These are phyloP conservation scores for Epizoanthus stellaris DNA, from an alignment of 92 coral and sea anemone species.

Conservation along the genomic window DNA sequence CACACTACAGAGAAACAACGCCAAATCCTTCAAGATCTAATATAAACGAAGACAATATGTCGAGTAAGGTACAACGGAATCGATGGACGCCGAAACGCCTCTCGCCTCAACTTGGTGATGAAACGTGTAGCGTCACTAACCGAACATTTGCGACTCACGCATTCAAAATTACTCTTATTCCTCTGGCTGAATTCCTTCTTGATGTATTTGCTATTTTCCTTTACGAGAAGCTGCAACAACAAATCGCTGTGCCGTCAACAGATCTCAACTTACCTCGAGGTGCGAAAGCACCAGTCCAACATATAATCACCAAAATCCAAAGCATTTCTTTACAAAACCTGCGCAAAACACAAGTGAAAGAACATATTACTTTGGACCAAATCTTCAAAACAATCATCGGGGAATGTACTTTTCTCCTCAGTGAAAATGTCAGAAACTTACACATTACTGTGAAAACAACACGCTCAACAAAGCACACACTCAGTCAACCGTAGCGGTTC, in stretches of 20 bases:
- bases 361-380: neutral
- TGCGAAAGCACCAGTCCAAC: conserved; percentile 55
- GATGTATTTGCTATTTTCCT: no score
- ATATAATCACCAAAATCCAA: conserved; percentile 66
- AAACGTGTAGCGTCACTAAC: neutral
- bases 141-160: neutral
- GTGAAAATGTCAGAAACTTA: conserved; percentile 52
- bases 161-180: neutral
- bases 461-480: conserved; percentile 56
- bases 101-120: neutral
- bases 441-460: conserved; percentile 86
- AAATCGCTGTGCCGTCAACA: neutral
- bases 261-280: conserved; percentile 65
- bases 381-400: neutral
- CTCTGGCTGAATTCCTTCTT: neutral
- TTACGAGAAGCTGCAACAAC: neutral
- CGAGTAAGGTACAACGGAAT: no score
- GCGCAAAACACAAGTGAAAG: conserved; percentile 14
- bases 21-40: no score
- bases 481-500: conserved; percentile 25
- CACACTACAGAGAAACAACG: no score
- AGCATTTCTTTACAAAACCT: conserved; percentile 66
- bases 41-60: no score
- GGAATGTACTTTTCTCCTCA: neutral
- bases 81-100: no score